A percentile compares a stretch with the other conserved stretches of the same genome.
Evolutionary conservation across 2,888 invertebrate genomes (phyloP).

Genomic region (Troides aeacus): DNA sequence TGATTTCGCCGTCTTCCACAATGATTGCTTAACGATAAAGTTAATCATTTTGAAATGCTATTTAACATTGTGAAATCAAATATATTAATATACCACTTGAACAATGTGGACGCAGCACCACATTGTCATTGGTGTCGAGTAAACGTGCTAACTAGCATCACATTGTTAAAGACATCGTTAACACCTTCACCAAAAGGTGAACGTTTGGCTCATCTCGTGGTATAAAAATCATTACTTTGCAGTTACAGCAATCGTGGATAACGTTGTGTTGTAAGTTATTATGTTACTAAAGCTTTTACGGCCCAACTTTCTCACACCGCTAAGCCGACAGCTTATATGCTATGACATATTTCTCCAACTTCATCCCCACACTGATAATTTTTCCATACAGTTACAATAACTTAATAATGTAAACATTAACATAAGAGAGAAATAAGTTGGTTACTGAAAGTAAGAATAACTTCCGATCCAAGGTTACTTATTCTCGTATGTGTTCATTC

Average conservation of each 20-base stretch:
- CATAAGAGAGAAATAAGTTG: neutral
- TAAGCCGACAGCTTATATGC: conserved; percentile 27
- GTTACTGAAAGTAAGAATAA: neutral
- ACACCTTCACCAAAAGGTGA: too few relatives aligned
- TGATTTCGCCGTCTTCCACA: conserved; percentile 3
- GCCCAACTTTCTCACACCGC: conserved; percentile 39
- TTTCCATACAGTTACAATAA: conserved; percentile 5
- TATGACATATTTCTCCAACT: conserved; percentile 29
- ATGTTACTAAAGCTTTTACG: conserved; percentile 33
- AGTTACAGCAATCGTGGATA: conserved; percentile 31
- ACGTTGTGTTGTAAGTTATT: conserved; percentile 37
- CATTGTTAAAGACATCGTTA: too few relatives aligned
- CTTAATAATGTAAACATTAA: neutral
- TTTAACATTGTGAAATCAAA: conserved; percentile 2
- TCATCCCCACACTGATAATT: conserved; percentile 15
- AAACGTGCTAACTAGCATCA: too few relatives aligned
- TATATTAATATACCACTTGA: neutral
- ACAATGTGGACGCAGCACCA: too few relatives aligned
- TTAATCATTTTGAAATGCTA: neutral
- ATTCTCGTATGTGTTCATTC: too few relatives aligned
- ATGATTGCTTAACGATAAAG: conserved; percentile 2
- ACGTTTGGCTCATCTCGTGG: too few relatives aligned
- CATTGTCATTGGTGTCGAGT: too few relatives aligned
- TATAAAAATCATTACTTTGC: neutral
- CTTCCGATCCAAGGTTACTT: too few relatives aligned